phyloP scores from a whole-genome alignment of 1,140 invertebrate species.

The Pogonognathellus flavescens region DNA sequence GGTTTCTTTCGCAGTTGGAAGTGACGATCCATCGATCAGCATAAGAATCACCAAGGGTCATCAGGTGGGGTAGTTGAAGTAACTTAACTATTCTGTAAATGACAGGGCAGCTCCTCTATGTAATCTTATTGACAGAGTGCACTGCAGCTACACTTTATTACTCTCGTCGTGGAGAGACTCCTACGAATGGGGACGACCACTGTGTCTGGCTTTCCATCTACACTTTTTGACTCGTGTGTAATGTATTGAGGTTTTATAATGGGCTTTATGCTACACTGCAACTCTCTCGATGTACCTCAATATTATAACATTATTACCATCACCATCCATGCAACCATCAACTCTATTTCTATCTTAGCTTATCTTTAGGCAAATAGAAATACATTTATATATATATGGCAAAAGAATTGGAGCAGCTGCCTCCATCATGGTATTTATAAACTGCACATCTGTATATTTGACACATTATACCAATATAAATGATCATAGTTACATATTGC shows the following conservation, averaged over 20 bases:
- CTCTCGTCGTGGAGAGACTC: background rate
- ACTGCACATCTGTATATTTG: background rate
- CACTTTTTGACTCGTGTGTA: background rate
- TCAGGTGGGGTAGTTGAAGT: slow-evolving; percentile 25
- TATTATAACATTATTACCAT: background rate
- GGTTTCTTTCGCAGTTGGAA: background rate
- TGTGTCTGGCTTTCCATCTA: background rate
- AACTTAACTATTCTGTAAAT: slow-evolving; percentile 21
- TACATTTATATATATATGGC: background rate
- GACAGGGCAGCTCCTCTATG: slow-evolving; percentile 15
- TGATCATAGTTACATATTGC: background rate
- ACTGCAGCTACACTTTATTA: background rate
- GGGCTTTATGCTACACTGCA: background rate
- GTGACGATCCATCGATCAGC: slow-evolving; percentile 43
- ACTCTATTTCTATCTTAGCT: background rate
- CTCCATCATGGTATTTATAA: background rate
- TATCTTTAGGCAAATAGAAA: background rate
- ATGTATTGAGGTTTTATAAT: background rate
- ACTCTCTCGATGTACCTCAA: background rate
- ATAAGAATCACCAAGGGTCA: slow-evolving; percentile 43
- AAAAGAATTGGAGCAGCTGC: slow-evolving; percentile 1
- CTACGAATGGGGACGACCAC: background rate
- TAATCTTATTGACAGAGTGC: slow-evolving; percentile 46
- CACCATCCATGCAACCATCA: background rate
- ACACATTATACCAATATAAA: background rate